Conservation (phyloP, 2,888 invertebrate species). For the Myopa tessellatipennis region DNA sequence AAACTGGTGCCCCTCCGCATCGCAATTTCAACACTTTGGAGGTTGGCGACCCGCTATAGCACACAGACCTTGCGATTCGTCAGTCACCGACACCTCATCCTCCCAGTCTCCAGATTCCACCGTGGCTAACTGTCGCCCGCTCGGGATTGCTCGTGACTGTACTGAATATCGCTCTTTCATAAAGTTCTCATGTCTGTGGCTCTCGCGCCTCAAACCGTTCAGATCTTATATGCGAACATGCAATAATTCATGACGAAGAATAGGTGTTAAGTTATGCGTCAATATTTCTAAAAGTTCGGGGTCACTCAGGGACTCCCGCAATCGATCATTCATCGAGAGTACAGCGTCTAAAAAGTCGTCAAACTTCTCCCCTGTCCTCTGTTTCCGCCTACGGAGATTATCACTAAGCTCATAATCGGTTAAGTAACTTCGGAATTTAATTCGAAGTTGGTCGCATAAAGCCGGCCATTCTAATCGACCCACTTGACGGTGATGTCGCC, state of each 20-base stretch:
- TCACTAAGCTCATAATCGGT: conserved; percentile 24
- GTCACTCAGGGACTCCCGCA: conserved; percentile 6
- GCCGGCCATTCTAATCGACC: no score
- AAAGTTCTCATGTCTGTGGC: no score
- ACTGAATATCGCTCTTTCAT: no score
- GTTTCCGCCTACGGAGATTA: conserved; percentile 18
- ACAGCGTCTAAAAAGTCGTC: conserved; percentile 3
- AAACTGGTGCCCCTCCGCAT: not conserved
- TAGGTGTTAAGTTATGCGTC: conserved; percentile 13
- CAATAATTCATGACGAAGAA: conserved; percentile 17
- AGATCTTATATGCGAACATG: not conserved
- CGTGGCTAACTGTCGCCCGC: no score
- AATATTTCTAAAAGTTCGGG: conserved; percentile 14
- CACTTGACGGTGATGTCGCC: no score
- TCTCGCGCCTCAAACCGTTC: no score
- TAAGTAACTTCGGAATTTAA: not conserved
- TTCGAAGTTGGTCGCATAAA: no score
- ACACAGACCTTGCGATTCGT: not conserved
- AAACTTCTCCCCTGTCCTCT: no score
- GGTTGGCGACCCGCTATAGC: not conserved
- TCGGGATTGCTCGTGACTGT: no score
- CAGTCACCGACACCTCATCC: not conserved
- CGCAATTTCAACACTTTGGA: conserved; percentile 20
- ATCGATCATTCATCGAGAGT: conserved; percentile 2
- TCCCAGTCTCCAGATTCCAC: not conserved